Evolutionary conservation across 2,797 vertebrate species (phyloP), one percentile per base, ranked within the genome.

Genomic region (Staurois parvus): DNA sequence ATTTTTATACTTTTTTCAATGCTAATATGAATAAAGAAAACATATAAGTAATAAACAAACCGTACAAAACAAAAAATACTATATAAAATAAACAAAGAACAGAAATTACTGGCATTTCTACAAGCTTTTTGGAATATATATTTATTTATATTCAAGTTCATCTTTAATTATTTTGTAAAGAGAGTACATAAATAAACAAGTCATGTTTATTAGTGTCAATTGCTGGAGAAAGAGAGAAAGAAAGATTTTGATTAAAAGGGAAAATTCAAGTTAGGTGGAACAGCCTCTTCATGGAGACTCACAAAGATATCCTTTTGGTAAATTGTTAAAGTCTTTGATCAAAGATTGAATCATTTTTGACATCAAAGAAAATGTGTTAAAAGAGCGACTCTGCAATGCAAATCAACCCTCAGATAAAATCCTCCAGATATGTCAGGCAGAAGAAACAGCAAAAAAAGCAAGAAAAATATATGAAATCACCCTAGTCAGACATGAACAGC

Each of bases 321-420:
- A 84, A 84, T 79, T 84, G 83, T 24, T 76, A 64, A 79, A 69
- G 83, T 78, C 76, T 84, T 84, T 84, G 83, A 84, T 84, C 83
- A 72, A 78, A 72, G 68, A 84, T 79, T 77, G 83, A 79, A 84
- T 84, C 76, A 79, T 79, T 84, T 84, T 76, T 84, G 21, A 72
- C 83, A 84, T 84, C 83, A 84, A 84, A 84, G 83, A 56, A 84
- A 78, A 66, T 72, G 48, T 48, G 52, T 84, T 78, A 79, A 84
- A 72, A 84, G 52, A 78, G 45, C 66, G 68, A 72, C 76, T 79
- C 83, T 72, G 83, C 76, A 79, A 64, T 84, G 75, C 76, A 72
- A 84, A 84, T 78, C 83, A 78, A 45, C 37, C 21, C 28, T 32
- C 69, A 84, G 48, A 84, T 84, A 78, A 78, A 78, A 72, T 42